phyloP scores from a whole-genome alignment of 2,888 invertebrate genomes.

The Muscina levida region DNA sequence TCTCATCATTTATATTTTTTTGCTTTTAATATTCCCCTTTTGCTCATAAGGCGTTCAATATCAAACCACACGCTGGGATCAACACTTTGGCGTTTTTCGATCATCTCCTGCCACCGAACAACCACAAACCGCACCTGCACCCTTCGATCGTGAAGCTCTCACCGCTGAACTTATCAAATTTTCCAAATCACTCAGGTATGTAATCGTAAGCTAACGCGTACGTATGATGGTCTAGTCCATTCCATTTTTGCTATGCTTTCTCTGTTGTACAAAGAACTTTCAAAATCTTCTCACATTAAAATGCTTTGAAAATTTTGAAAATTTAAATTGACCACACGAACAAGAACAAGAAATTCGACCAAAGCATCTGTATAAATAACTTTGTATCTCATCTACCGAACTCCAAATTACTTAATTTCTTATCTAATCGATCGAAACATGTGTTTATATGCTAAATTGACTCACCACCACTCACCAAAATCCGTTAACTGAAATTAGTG shows the following conservation, averaged over 20 bases:
- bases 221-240: not conserved
- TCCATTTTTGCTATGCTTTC: slow-evolving; percentile 18
- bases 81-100: slow-evolving; percentile 85
- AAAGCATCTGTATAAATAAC: not conserved
- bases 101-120: slow-evolving; percentile 81
- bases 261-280: slow-evolving; percentile 7
- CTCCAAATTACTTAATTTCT: slow-evolving; percentile 29
- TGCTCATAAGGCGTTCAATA: slow-evolving; percentile 72
- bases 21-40: too few species aligned
- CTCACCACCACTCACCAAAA: slow-evolving; percentile 31
- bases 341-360: slow-evolving; percentile 2
- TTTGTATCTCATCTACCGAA: slow-evolving; percentile 23
- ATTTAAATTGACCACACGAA: not conserved
- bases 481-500: slow-evolving; percentile 69
- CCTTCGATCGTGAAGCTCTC: slow-evolving; percentile 80
- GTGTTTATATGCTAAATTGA: slow-evolving; percentile 39
- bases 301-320: slow-evolving; percentile 11
- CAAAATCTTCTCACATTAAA: slow-evolving; percentile 19
- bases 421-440: slow-evolving; percentile 43
- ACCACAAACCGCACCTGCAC: slow-evolving; percentile 77
- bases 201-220: not conserved
- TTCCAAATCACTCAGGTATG: slow-evolving; percentile 78
- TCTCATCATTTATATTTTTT: not conserved
- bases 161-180: slow-evolving; percentile 81
- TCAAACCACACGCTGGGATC: slow-evolving; percentile 81